Conservation (phyloP, 2,113 vertebrate species). For the Mirza zaza region DNA sequence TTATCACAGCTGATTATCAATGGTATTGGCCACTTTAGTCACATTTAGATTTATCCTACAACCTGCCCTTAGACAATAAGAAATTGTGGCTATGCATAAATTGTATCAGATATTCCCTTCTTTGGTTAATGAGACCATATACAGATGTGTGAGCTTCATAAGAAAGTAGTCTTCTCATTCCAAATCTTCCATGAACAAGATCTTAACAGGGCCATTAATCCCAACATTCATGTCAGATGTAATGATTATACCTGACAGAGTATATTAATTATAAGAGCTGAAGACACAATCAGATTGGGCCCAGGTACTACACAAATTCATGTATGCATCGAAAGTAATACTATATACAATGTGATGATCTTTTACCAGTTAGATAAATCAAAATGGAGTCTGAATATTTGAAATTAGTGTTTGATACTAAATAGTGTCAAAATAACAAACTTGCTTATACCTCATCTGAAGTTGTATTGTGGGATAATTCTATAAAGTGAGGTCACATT, state of each 20-base stretch:
- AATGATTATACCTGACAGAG: not conserved
- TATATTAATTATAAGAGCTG: not conserved
- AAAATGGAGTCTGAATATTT: not conserved
- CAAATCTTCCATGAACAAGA: not conserved
- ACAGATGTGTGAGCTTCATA: not conserved
- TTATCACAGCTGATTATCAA: too few relatives aligned
- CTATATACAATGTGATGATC: not conserved
- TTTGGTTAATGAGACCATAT: not conserved
- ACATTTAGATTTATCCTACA: not conserved
- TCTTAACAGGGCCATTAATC: not conserved
- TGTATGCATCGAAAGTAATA: not conserved
- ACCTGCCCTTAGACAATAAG: not conserved
- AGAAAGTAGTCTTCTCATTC: not conserved
- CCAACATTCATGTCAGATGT: not conserved
- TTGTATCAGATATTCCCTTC: not conserved
- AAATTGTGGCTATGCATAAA: not conserved
- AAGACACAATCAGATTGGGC: not conserved
- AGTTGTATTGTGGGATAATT: not conserved
- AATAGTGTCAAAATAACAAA: not conserved
- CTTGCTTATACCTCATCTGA: not conserved
- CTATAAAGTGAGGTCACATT: not conserved
- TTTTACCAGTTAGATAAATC: not conserved
- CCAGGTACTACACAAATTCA: not conserved
- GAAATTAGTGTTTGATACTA: not conserved
- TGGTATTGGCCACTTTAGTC: not conserved